phyloP scores from a whole-genome alignment of 2,888 invertebrate genomes.

The Leptothorax acervorum region DNA sequence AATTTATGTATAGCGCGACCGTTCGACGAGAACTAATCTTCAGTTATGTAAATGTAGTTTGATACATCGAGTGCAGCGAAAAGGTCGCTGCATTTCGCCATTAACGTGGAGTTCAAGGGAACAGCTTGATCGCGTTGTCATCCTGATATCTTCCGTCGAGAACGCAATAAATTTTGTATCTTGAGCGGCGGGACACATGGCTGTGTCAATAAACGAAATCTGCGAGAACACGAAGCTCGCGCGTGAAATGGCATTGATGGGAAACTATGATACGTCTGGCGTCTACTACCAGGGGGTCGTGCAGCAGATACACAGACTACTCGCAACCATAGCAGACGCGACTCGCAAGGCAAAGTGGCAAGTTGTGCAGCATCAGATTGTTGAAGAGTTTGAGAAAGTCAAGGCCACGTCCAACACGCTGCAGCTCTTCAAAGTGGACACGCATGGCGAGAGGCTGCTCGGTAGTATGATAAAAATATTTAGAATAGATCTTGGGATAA shows the following conservation, averaged over 20 bases:
- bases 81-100: neutral
- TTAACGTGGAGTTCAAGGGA: neutral
- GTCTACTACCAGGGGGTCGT: constrained; percentile 97
- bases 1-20: neutral
- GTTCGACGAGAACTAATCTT: constrained; percentile 35
- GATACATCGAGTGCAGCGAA: neutral
- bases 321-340: constrained; percentile 93
- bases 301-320: constrained; percentile 95
- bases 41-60: constrained; percentile 31
- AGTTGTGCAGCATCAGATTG: constrained; percentile 95
- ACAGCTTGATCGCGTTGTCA: neutral
- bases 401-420: constrained; percentile 93
- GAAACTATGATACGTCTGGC: constrained; percentile 97
- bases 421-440: constrained; percentile 91
- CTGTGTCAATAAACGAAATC: constrained; percentile 95
- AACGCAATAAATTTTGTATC: neutral
- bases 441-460: constrained; percentile 86
- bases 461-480: constrained; percentile 72
- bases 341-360: constrained; percentile 95
- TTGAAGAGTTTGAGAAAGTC: constrained; percentile 95
- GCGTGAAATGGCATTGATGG: constrained; percentile 97
- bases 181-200: constrained; percentile 87
- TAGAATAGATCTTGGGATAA: too few species aligned
- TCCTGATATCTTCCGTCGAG: neutral
- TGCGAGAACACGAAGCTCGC: constrained; percentile 98